These are phyloP conservation scores for Chondrilla cf. caribensis DNA, from an alignment of 37 sponge, comb jelly and placozoan species.

Conservation along the genomic window DNA sequence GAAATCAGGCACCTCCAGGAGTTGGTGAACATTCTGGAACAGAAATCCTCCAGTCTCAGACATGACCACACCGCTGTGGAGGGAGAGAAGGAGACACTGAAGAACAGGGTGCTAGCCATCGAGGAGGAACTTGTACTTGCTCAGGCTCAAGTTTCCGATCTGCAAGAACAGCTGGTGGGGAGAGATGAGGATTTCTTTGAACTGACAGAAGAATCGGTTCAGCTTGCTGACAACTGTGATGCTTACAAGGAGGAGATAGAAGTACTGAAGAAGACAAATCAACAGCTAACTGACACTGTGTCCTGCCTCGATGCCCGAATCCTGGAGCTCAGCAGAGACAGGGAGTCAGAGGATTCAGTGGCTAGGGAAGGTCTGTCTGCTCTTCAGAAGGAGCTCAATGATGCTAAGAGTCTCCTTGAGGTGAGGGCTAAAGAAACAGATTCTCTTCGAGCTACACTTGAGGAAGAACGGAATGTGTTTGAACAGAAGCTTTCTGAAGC, in stretches of 20 bases:
- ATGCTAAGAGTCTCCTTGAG: conserved; percentile 5
- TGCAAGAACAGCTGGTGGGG: background rate
- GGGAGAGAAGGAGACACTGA: background rate
- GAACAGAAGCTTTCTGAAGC: conserved; percentile 7
- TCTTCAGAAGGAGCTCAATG: background rate
- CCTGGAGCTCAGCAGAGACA: background rate
- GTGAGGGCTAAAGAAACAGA: background rate
- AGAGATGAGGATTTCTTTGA: background rate
- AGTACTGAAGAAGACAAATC: background rate
- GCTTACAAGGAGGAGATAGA: background rate
- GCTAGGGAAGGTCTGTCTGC: background rate
- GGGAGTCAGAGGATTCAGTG: background rate
- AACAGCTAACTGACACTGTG: background rate
- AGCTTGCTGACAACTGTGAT: background rate
- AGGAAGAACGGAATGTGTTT: background rate
- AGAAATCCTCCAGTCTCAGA: background rate
- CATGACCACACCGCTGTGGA: background rate
- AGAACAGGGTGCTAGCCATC: conserved; percentile 1
- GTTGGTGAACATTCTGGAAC: background rate
- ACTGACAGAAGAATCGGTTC: background rate
- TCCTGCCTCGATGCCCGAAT: background rate
- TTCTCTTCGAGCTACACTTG: background rate
- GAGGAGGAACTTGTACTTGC: background rate
- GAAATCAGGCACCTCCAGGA: background rate
- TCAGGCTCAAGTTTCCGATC: background rate